Evolutionary conservation across 2,888 invertebrate species (phyloP).

Genomic region (Nemoura dubitans): DNA sequence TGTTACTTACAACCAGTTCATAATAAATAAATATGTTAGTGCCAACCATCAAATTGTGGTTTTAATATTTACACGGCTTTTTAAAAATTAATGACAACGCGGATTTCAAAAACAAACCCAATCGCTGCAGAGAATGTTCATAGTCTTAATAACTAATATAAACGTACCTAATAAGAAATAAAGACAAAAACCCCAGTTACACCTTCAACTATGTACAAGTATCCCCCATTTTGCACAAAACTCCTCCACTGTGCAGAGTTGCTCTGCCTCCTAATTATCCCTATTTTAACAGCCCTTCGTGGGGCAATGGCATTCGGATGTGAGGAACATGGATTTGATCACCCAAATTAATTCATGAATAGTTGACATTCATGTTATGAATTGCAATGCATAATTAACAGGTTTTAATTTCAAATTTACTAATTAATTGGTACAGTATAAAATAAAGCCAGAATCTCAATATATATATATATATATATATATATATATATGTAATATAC

Average conservation of each 20-base stretch:
- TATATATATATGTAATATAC: neutral
- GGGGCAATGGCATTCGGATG: neutral
- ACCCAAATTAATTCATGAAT: neutral
- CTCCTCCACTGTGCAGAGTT: neutral
- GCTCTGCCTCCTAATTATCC: neutral
- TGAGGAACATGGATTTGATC: neutral
- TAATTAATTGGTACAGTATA: neutral
- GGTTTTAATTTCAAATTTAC: neutral
- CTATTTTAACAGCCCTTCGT: neutral
- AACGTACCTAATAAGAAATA: neutral
- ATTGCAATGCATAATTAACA: neutral
- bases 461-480: neutral
- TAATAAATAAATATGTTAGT: neutral
- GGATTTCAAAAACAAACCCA: slow-evolving; percentile 26
- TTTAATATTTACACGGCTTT: neutral
- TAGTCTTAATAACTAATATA: slow-evolving; percentile 13
- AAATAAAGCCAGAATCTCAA: neutral
- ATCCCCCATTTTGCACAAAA: neutral
- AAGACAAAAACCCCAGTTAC: neutral
- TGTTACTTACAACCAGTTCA: neutral
- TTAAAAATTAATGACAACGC: neutral
- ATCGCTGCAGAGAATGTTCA: slow-evolving; percentile 45
- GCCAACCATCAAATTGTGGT: neutral
- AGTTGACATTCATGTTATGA: neutral
- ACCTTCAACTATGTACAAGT: neutral